Evolutionary conservation across 2,888 invertebrate genomes (phyloP), one percentile per base, ranked within the genome.

Genomic region (Tachystola acroxantha): DNA sequence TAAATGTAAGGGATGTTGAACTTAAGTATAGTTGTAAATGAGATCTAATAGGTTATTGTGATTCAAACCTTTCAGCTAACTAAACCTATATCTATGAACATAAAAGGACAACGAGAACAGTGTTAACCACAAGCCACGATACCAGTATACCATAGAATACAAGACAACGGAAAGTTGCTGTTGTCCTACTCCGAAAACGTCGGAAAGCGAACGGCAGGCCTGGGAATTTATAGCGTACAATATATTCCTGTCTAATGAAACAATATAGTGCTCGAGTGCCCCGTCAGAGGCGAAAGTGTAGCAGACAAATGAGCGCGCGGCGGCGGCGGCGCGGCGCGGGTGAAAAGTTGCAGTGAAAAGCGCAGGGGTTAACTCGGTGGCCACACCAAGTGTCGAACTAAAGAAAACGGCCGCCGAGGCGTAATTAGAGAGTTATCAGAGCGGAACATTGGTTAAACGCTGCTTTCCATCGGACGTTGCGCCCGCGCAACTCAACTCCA

Each of bases 401-500:
- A 27, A 81, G 81, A 78, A 80, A 84, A 82, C 72, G 64, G 70
- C 59, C 44, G 56, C 59, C 46, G 55, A 73, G 56, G 66, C 69
- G 78, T 78, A 85, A 84, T 86, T 84, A 84, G 74, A 81, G 75
- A 79, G 77, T 84, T 82, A 85, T 86, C 77, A 85, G 86, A 85
- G 82, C 84, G 70, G 69, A 81, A 82, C 85, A 85, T 85, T 84
- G 82, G 86, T 78, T 81, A 82, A 86, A 81, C 77, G 77, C 69
- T 79, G 81, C 84, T 86, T 85, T 85, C 85, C 84, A 86, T 84
- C 86, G 82, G 78, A 80, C 82, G 70, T 81, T 82, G 84, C 79
- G 80, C 76, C 67, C 70, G 79, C 75, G 78, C 80, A 76, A 75
- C 64, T 65, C 64, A 65, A 72, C 74, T 74, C 72, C 74, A 79